Evolutionary conservation across 2,797 vertebrate genomes (phyloP).

Genomic region (Allobates femoralis): DNA sequence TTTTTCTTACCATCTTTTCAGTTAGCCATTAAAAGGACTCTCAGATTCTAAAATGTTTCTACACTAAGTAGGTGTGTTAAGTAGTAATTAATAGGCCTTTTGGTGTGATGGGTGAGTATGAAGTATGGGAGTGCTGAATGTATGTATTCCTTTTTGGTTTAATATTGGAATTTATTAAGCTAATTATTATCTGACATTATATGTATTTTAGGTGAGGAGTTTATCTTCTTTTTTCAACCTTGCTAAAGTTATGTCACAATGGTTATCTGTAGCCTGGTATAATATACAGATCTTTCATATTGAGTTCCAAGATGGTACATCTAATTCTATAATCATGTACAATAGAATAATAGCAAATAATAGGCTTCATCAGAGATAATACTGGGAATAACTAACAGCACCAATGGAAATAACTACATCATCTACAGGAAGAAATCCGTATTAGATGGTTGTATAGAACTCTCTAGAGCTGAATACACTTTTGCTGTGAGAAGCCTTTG

Average conservation of each 20-base stretch:
- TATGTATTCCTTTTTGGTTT: background rate
- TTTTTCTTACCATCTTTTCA: too few species aligned
- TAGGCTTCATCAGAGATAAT: background rate
- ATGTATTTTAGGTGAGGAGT: background rate
- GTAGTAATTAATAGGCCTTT: background rate
- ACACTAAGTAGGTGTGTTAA: too few species aligned
- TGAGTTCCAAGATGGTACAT: background rate
- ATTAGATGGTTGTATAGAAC: background rate
- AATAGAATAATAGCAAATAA: background rate
- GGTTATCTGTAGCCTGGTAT: background rate
- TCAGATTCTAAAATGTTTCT: too few species aligned
- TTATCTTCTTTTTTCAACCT: background rate
- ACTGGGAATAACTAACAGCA: background rate
- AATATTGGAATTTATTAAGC: background rate
- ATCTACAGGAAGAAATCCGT: conserved; percentile 15
- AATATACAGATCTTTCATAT: background rate
- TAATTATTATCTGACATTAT: background rate
- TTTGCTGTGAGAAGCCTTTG: conserved; percentile 8
- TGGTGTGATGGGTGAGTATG: background rate
- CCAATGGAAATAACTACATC: background rate
- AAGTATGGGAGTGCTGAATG: background rate
- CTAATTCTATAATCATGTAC: background rate
- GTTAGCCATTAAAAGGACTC: too few species aligned
- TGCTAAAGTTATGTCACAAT: background rate
- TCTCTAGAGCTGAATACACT: background rate